A percentile compares a stretch with the other conserved stretches of the same genome.
phyloP scores from a whole-genome alignment of 2,888 invertebrate genomes.

The Apeira syringaria region DNA sequence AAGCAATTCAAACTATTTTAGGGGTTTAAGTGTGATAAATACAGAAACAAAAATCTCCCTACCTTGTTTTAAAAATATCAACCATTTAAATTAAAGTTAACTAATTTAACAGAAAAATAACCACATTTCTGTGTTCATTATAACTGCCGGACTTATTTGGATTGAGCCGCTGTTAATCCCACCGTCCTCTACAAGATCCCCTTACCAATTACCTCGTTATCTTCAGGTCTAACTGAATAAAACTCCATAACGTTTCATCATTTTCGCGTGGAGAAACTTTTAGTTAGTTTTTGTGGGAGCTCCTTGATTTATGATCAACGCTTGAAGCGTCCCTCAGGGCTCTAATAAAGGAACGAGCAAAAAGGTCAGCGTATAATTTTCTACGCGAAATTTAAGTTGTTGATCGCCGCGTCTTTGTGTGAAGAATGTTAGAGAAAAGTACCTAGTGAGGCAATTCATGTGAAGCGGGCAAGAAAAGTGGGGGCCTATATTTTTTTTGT shows the following conservation, averaged over 20 bases:
- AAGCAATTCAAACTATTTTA: too few species aligned
- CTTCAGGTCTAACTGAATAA: conserved; percentile 74
- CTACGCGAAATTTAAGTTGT: conserved; percentile 51
- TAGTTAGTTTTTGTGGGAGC: conserved; percentile 74
- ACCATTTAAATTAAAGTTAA: too few species aligned
- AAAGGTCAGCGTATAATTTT: conserved; percentile 62
- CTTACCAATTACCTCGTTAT: conserved; percentile 71
- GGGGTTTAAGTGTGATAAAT: too few species aligned
- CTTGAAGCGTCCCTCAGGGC: conserved; percentile 48
- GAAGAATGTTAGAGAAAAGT: too few species aligned
- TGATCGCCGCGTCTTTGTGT: conserved; percentile 35
- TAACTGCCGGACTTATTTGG: too few species aligned
- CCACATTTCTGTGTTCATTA: too few species aligned
- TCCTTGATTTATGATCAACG: conserved; percentile 71
- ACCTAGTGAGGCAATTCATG: too few species aligned
- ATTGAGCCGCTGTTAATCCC: neutral
- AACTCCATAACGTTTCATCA: conserved; percentile 71
- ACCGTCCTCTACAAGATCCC: conserved; percentile 1
- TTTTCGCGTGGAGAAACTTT: conserved; percentile 70
- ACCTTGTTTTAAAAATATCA: too few species aligned
- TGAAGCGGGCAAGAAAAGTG: too few species aligned
- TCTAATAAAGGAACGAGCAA: conserved; percentile 65
- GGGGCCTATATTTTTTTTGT: too few species aligned
- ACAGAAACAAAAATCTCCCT: too few species aligned
- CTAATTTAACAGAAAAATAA: too few species aligned